These are phyloP conservation scores for Chelonus insularis DNA, from an alignment of 1,140 invertebrate species.

Conservation along the genomic window DNA sequence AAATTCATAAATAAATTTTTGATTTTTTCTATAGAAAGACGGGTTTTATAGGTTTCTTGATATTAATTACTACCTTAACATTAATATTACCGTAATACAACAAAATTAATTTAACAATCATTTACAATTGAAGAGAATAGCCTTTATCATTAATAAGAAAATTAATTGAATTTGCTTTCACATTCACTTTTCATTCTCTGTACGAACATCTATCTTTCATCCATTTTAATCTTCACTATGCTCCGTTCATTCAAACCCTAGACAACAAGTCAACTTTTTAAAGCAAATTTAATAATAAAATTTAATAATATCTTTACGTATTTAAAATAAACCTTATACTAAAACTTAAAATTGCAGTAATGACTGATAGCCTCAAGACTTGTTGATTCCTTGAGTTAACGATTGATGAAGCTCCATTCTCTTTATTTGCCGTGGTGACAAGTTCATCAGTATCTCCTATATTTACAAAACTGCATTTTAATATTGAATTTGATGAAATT, in stretches of 20 bases:
- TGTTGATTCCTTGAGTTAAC: constrained; percentile 15
- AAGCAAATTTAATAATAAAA: not conserved
- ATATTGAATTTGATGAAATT: not conserved
- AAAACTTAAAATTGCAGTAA: constrained; percentile 32
- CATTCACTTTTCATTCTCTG: too few species aligned
- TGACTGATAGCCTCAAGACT: constrained; percentile 35
- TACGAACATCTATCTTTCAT: too few species aligned
- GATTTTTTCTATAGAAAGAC: too few species aligned
- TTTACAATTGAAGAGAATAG: not conserved
- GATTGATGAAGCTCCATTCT: constrained; percentile 19
- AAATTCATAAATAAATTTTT: too few species aligned
- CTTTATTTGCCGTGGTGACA: constrained; percentile 48
- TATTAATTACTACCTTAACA: too few species aligned
- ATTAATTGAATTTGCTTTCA: too few species aligned
- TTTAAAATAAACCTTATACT: constrained; percentile 37
- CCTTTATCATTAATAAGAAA: not conserved
- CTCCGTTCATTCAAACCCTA: too few species aligned
- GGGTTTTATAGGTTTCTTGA: too few species aligned
- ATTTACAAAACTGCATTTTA: constrained; percentile 24
- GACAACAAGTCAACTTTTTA: too few species aligned
- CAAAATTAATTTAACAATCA: not conserved
- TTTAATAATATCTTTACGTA: constrained; percentile 31
- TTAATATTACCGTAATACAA: too few species aligned
- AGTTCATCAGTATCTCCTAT: constrained; percentile 52
- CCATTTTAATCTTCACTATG: too few species aligned